Base-by-base conservation (phyloP, 1,140 invertebrate species). In the Scaptomyza hsui region DNA sequence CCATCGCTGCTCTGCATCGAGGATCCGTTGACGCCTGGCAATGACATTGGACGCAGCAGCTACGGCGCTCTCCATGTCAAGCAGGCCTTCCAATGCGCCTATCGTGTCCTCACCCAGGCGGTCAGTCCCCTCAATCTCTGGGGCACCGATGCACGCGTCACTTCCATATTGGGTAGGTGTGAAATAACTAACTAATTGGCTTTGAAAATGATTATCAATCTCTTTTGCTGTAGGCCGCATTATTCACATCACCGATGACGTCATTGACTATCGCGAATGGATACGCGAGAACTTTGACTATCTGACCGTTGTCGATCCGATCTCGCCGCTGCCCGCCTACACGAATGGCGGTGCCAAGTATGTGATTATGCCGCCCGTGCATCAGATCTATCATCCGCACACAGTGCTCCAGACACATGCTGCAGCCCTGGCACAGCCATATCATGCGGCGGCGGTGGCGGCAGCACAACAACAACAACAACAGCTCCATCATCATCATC, bases 41-140 rank as follows among this genome's bases (percentile, higher is more conserved):
- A 99, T 92, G 97, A 99, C 91, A 98, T 99, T 91, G 98, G 98
- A n/a, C 94, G 97, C 68, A 98, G 97, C 92, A 99, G 97, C 80
- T 99, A 99, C 91, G 98, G 97, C 24, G 94, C 94, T 71, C 92
- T 96, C 19, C 95, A 97, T 92, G 98, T 99, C 18, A 98, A 97
- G 92, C 94, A 96, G 91, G 97, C 98, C 52, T 99, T 99, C 93
- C 97, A 98, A 92, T 98, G 97, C 93, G 98, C 98, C 59, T 99
- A 97, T 92, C 94, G 96, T 73, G 94, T 95, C 65, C 93, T 99
- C 60, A 94, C 95, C 72, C 95, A 96, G 92, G 97, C 96, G 52
- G 95, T 97, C 55, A 95, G 94, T 91, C 95, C 94, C 21, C 90
- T 94, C 57, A 93, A 94, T 80, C 91, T 92, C 52, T 92, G 92